Percentiles rank a stretch among this genome's conserved stretches.
These are phyloP conservation scores for Porites australiensis DNA, from an alignment of 64 coral and sea anemone genomes.

Conservation along the genomic window DNA sequence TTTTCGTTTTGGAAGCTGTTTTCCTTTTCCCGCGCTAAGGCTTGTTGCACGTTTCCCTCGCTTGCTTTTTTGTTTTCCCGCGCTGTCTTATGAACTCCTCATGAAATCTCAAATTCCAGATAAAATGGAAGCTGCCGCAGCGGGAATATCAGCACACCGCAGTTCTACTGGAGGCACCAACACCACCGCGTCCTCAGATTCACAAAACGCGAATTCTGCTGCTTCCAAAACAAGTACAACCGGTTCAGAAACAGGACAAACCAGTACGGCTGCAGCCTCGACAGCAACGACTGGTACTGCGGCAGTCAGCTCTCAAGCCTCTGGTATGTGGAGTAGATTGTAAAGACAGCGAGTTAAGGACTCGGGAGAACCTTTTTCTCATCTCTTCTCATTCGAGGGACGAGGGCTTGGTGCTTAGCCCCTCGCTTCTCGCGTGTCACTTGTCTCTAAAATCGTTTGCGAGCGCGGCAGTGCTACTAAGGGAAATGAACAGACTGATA, in stretches of 20 bases:
- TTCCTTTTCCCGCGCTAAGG: too few species aligned
- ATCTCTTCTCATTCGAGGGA: too few species aligned
- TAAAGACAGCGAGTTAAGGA: too few species aligned
- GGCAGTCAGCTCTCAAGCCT: not conserved
- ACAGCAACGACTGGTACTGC: not conserved
- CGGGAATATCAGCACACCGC: conserved; percentile 48
- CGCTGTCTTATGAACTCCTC: too few species aligned
- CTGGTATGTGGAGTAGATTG: not conserved
- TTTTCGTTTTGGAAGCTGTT: not conserved
- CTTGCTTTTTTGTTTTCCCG: too few species aligned
- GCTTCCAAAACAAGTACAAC: conserved; percentile 23
- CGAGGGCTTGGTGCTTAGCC: too few species aligned
- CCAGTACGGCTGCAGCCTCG: not conserved
- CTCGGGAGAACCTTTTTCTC: too few species aligned
- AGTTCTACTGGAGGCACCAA: conserved; percentile 25
- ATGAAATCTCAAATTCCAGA: conserved; percentile 41
- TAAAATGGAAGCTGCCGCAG: conserved; percentile 92
- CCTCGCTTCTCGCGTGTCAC: too few species aligned
- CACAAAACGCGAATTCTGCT: conserved; percentile 31
- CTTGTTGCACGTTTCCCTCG: too few species aligned
- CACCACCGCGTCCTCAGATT: not conserved
- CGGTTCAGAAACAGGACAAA: conserved; percentile 43
- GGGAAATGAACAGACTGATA: too few species aligned
- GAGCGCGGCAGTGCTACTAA: too few species aligned
- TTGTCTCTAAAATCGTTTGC: too few species aligned